phyloP scores from a whole-genome alignment of 35 echinoderm and acorn worm species.

The Heliocidaris erythrogramma region DNA sequence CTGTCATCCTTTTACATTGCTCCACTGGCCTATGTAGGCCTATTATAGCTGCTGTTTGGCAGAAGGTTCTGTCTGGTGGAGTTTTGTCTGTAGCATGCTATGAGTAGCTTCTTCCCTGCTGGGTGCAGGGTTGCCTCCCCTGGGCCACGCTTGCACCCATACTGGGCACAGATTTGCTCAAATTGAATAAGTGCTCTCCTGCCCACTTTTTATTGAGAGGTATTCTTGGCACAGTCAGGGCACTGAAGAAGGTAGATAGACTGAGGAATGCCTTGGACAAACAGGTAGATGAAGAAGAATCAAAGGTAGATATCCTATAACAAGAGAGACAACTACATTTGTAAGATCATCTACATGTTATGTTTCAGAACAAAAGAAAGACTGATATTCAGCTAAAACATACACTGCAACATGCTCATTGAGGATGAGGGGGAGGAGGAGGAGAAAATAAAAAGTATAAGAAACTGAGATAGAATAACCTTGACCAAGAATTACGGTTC shows the following conservation, averaged over 20 bases:
- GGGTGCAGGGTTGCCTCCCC: conserved; percentile 16
- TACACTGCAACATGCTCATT: background rate
- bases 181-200: conserved; percentile 45
- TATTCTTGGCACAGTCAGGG: background rate
- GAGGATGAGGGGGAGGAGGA: too few relatives aligned
- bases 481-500: too few relatives aligned
- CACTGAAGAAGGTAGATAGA: background rate
- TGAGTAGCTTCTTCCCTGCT: background rate
- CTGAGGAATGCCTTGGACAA: background rate
- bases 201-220: conserved; percentile 5
- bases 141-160: conserved; percentile 41
- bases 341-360: too few relatives aligned
- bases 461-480: too few relatives aligned
- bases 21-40: background rate
- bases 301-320: background rate
- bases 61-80: background rate
- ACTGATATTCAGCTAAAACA: background rate
- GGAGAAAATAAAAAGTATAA: too few relatives aligned
- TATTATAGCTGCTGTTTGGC: background rate
- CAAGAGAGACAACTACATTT: too few relatives aligned
- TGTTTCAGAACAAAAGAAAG: background rate
- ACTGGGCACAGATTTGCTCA: conserved; percentile 23
- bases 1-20: background rate
- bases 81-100: background rate
- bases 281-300: background rate